phyloP scores from a whole-genome alignment of 2,888 invertebrate species.

The Nesidiocoris tenuis region DNA sequence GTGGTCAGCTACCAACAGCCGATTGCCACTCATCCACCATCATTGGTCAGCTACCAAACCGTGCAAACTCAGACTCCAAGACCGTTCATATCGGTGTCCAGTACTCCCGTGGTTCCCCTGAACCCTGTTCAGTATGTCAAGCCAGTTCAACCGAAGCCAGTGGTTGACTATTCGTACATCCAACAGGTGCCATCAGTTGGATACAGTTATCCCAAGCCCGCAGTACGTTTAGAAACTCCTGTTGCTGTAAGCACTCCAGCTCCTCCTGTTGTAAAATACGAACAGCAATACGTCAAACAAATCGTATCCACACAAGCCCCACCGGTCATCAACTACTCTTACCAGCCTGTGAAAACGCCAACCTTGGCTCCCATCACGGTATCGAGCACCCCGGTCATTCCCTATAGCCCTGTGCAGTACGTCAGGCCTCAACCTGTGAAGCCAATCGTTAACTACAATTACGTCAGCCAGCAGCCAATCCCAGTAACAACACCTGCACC shows the following conservation, averaged over 20 bases:
- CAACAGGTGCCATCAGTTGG: constrained; percentile 39
- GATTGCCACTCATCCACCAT: constrained; percentile 27
- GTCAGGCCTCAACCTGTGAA: constrained; percentile 14
- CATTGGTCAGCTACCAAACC: constrained; percentile 23
- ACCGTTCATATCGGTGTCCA: constrained; percentile 37
- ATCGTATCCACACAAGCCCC: constrained; percentile 31
- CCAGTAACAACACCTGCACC: constrained; percentile 46
- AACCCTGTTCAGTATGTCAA: constrained; percentile 46
- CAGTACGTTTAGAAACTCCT: constrained; percentile 37
- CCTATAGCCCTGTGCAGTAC: constrained; percentile 39
- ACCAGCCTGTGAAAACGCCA: constrained; percentile 30
- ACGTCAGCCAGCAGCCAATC: not conserved
- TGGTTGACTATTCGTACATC: constrained; percentile 24
- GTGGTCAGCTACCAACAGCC: constrained; percentile 30
- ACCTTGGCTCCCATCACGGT: constrained; percentile 29
- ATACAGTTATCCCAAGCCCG: constrained; percentile 46
- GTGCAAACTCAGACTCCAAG: constrained; percentile 16
- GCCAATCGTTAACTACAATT: not conserved
- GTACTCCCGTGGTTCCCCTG: constrained; percentile 45
- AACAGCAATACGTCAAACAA: constrained; percentile 36
- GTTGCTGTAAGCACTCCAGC: constrained; percentile 32
- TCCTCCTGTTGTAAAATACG: constrained; percentile 38
- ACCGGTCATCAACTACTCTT: constrained; percentile 45
- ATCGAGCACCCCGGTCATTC: constrained; percentile 29
- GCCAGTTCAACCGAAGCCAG: constrained; percentile 17